phyloP scores from a whole-genome alignment of 1,140 invertebrate species.

The Drosophila tsacasi region DNA sequence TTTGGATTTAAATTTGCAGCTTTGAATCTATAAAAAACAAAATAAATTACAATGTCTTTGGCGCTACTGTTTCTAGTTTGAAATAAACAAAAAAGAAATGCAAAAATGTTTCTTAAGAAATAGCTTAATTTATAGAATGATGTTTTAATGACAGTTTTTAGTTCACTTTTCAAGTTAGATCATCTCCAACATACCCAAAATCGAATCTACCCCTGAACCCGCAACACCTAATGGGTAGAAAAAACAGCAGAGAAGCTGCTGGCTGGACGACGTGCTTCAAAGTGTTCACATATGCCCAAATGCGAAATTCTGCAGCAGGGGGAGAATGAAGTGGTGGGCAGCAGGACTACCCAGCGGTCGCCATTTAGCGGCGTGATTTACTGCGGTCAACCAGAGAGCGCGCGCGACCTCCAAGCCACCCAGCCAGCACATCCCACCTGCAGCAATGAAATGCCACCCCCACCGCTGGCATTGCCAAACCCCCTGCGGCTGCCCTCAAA shows the following conservation, averaged over 20 bases:
- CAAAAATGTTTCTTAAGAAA: no score
- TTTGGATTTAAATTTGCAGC: background rate
- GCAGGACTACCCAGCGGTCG: constrained; percentile 59
- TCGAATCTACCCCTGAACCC: background rate
- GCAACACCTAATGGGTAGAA: constrained; percentile 8
- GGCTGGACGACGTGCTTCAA: constrained; percentile 41
- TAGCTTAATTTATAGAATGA: no score
- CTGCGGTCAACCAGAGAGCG: constrained; percentile 71
- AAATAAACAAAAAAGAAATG: no score
- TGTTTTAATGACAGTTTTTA: no score
- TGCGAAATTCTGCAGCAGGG: constrained; percentile 1
- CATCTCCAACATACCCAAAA: background rate
- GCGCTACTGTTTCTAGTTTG: no score
- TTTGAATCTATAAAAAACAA: no score
- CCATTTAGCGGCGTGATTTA: constrained; percentile 84
- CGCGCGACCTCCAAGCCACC: constrained; percentile 22
- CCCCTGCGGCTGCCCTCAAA: constrained; percentile 75
- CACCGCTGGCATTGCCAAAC: constrained; percentile 36
- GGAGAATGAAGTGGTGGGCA: background rate
- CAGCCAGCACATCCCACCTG: constrained; percentile 13
- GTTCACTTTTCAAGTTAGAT: no score
- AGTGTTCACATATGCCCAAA: constrained; percentile 52
- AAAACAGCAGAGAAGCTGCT: constrained; percentile 16
- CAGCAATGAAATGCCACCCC: constrained; percentile 9
- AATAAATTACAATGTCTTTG: no score